phyloP scores from a whole-genome alignment of 2,113 vertebrate species.

The Mus pahari region DNA sequence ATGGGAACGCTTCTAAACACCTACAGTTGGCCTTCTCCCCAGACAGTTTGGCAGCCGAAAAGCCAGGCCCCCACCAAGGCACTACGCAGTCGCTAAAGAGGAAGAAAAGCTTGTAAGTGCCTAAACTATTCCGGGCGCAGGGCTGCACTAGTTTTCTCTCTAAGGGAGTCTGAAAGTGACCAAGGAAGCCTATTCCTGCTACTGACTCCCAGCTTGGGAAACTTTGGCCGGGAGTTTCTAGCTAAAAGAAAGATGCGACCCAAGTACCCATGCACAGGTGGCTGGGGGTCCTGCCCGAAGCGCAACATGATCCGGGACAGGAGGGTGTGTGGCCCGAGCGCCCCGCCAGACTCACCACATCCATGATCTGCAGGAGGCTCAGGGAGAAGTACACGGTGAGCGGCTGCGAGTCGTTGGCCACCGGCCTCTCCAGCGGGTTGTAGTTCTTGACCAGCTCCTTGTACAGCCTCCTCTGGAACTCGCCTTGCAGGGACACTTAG shows the following conservation, averaged over 20 bases:
- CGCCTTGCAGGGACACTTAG: slow-evolving; percentile 94
- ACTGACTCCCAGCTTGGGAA: not conserved
- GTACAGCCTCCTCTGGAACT: slow-evolving; percentile 93
- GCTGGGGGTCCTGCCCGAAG: not conserved
- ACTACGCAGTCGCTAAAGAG: not conserved
- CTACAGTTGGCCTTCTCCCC: not conserved
- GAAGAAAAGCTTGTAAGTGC: not conserved
- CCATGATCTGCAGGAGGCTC: slow-evolving; percentile 97
- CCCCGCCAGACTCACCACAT: slow-evolving; percentile 90
- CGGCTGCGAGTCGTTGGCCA: slow-evolving; percentile 92
- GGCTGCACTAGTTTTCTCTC: not conserved
- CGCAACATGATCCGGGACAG: not conserved
- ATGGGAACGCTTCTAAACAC: not conserved
- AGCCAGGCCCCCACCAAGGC: not conserved
- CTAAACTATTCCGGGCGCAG: not conserved
- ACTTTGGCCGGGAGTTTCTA: slow-evolving; percentile 40
- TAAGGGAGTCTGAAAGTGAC: not conserved
- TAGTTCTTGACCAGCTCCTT: slow-evolving; percentile 90
- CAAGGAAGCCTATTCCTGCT: not conserved
- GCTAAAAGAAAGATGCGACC: not conserved
- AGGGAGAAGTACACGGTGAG: slow-evolving; percentile 94
- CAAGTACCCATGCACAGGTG: slow-evolving; percentile 48
- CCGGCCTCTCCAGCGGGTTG: slow-evolving; percentile 93
- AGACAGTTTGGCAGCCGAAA: not conserved
- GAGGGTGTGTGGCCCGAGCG: not conserved